Evolutionary conservation across 2,888 invertebrate species (phyloP).

Genomic region (Pocota personata): DNA sequence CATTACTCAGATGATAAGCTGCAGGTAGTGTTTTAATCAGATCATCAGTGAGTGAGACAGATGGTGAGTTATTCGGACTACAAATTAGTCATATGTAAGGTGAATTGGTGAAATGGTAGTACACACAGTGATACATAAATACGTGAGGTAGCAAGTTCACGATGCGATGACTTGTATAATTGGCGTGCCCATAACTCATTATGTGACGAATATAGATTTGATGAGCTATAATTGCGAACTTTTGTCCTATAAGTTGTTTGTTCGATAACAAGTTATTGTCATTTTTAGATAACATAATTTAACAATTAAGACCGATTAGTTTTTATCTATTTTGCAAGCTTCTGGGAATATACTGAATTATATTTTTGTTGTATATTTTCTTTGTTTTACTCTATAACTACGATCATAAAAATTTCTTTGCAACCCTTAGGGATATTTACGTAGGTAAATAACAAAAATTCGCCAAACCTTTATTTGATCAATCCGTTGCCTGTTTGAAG

Average conservation of each 20-base stretch:
- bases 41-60: constrained; percentile 40
- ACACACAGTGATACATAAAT: background rate
- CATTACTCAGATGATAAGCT: constrained; percentile 44
- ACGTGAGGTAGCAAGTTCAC: constrained; percentile 23
- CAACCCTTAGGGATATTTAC: background rate
- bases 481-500: background rate
- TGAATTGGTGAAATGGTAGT: constrained; percentile 16
- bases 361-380: background rate
- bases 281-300: background rate
- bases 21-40: constrained; percentile 22
- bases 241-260: background rate
- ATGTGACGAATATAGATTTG: constrained; percentile 2
- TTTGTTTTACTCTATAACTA: background rate
- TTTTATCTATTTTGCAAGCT: background rate
- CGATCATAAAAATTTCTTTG: background rate
- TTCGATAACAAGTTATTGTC: constrained; percentile 7
- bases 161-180: constrained; percentile 42
- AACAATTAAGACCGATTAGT: constrained; percentile 23
- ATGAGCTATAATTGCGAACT: background rate
- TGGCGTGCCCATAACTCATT: constrained; percentile 16
- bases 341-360: background rate
- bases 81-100: constrained; percentile 51
- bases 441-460: background rate
- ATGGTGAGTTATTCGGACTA: constrained; percentile 28
- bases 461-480: background rate